phyloP scores from a whole-genome alignment of 2,888 invertebrate genomes.

The Yponomeuta sedellus region DNA sequence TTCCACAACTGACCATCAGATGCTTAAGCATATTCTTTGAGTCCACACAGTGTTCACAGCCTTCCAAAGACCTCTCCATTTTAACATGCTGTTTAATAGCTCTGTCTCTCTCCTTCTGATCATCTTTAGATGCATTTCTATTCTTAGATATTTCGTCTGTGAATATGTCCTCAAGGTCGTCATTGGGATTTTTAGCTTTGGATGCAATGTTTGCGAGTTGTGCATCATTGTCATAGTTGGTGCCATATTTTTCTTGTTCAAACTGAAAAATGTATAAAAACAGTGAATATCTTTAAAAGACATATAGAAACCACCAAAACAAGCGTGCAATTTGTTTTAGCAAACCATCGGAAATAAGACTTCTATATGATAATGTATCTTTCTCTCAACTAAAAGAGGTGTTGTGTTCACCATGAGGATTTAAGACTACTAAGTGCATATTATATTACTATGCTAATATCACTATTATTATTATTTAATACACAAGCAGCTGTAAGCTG shows the following conservation, averaged over 20 bases:
- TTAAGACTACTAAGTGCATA: too few relatives aligned
- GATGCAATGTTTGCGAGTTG: constrained; percentile 86
- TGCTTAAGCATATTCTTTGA: constrained; percentile 88
- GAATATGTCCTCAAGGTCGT: constrained; percentile 91
- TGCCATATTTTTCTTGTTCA: constrained; percentile 86
- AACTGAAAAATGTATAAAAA: constrained; percentile 70
- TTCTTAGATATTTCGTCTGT: constrained; percentile 84
- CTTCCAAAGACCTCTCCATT: constrained; percentile 83
- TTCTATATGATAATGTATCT: too few relatives aligned
- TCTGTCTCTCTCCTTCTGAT: constrained; percentile 76
- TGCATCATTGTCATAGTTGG: constrained; percentile 86
- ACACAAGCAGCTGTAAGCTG: too few relatives aligned
- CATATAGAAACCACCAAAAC: too few relatives aligned
- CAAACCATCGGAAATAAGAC: too few relatives aligned
- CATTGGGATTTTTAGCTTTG: constrained; percentile 79
- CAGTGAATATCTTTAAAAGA: too few relatives aligned
- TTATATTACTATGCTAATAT: too few relatives aligned
- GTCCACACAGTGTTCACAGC: constrained; percentile 90
- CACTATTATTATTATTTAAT: too few relatives aligned
- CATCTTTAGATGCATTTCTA: constrained; percentile 77
- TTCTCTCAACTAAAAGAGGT: too few relatives aligned
- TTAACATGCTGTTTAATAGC: constrained; percentile 85
- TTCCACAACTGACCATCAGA: constrained; percentile 87
- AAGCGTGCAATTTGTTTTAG: too few relatives aligned
- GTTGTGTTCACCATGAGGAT: too few relatives aligned